Percentiles rank a stretch among this genome's conserved stretches.
These are phyloP conservation scores for Chironomus tepperi DNA, from an alignment of 1,140 invertebrate genomes.

Conservation along the genomic window DNA sequence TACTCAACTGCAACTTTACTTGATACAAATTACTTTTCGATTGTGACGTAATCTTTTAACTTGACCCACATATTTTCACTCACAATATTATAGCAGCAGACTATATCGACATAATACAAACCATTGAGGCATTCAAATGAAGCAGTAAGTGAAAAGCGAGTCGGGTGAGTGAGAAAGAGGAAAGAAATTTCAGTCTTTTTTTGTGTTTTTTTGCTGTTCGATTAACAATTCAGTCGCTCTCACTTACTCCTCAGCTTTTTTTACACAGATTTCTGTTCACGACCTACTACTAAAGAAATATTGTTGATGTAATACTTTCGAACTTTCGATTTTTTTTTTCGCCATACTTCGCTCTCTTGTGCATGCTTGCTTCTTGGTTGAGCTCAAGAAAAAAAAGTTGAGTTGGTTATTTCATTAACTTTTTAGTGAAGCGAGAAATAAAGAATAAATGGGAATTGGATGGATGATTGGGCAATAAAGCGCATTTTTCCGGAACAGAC, in stretches of 20 bases:
- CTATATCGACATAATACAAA: background rate
- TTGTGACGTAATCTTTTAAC: background rate
- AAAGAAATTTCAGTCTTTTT: background rate
- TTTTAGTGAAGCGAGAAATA: background rate
- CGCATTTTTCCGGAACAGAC: background rate
- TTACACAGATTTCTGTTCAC: background rate
- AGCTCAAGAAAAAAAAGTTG: background rate
- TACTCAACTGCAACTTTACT: no score
- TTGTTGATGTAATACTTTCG: conserved; percentile 19
- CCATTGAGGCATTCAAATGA: conserved; percentile 18
- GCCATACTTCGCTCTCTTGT: no score
- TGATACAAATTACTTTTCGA: conserved; percentile 13
- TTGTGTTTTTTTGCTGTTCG: no score
- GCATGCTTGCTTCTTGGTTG: background rate
- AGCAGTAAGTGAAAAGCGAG: background rate
- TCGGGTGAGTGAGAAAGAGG: background rate
- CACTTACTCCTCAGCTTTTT: background rate
- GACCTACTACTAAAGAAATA: conserved; percentile 21
- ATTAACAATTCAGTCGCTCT: no score
- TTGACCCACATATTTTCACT: conserved; percentile 9
- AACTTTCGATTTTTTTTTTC: background rate
- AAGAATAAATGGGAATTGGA: no score
- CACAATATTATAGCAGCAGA: background rate
- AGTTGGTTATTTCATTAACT: conserved; percentile 14
- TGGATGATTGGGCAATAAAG: background rate